phyloP scores from a whole-genome alignment of 1,140 invertebrate species.

The Agraylea sexmaculata region DNA sequence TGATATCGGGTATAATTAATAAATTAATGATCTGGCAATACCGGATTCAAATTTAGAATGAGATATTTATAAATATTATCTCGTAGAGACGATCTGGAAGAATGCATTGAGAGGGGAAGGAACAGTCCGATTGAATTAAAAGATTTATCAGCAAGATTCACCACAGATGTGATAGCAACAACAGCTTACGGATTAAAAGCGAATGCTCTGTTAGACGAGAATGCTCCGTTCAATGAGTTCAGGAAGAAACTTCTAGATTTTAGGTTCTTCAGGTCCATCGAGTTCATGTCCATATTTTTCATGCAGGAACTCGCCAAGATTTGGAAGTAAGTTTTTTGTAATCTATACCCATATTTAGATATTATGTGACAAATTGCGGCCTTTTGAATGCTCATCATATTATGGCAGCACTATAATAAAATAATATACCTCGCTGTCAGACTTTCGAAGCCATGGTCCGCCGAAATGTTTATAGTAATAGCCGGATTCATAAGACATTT shows the following conservation, averaged over 20 bases:
- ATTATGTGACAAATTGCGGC: no score
- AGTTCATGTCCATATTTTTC: conserved; percentile 26
- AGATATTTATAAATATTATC: no score
- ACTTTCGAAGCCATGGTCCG: no score
- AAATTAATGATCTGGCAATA: no score
- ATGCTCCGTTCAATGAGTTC: conserved; percentile 25
- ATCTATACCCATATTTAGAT: no score
- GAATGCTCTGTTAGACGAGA: conserved; percentile 33
- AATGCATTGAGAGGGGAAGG: conserved; percentile 11
- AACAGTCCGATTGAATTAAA: conserved; percentile 29
- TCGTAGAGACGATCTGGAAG: conserved; percentile 14
- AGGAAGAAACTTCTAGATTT: conserved; percentile 24
- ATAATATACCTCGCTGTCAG: no score
- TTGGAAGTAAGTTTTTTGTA: conserved; percentile 17
- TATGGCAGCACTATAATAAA: no score
- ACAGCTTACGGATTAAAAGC: conserved; percentile 41
- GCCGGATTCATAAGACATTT: no score
- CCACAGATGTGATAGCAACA: conserved; percentile 40
- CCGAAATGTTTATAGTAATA: no score
- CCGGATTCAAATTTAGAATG: no score
- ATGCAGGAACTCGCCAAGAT: conserved; percentile 21
- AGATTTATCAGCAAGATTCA: conserved; percentile 33
- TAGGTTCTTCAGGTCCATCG: conserved; percentile 16
- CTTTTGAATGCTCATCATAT: no score
- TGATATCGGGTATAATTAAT: no score